Evolutionary conservation across 1,140 invertebrate species (phyloP), one percentile per base, ranked within the genome.

Genomic region (Stenopsyche tienmushanensis): DNA sequence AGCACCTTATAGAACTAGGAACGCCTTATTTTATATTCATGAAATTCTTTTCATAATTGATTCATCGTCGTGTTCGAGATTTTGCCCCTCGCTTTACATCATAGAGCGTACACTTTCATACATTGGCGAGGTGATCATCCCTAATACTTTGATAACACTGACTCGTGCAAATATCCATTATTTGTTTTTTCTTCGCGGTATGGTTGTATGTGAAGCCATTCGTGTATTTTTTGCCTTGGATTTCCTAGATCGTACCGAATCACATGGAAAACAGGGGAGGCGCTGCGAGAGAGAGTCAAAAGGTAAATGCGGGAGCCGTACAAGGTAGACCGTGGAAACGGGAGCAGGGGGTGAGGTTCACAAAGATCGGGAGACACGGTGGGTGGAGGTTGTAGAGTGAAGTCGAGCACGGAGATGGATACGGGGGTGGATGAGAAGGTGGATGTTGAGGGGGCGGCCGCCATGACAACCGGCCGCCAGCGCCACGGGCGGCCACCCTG

Each of bases 391-490:
- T 7, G 45, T 49, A 20, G 7, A 8, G 7, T 17, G 7, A 49
- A 9, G 17, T 7, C 13, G 7, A 3, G 23, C 50, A 23, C 3
- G 23, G 54, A 5, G 53, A 3, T 7, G 17, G 17, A 45, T 18
- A 3, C 5, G 20, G 49, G 29, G 18, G 10, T 44, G 34, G 55
- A 53, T 53, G 47, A n/a, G 15, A 26, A 15, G 45, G 26, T 24
- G 21, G 23, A 15, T 24, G 47, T 23, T 42, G 62, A 24, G 47
- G 44, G 53, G 34, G 53, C 9, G 42, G 54, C 53, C 25, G 34
- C 53, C 53, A 57, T 57, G 53, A 57, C 53, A 57, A 57, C 53
- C 53, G 29, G 2, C 34, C 53, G 34, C 20, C n/a, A 57, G 18
- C 53, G 52, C 25, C 52, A 29, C 23, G 52, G 52, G 52, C 52